These are phyloP conservation scores for Australoheros scitulus DNA, from an alignment of 2,113 vertebrate species.

Conservation along the genomic window DNA sequence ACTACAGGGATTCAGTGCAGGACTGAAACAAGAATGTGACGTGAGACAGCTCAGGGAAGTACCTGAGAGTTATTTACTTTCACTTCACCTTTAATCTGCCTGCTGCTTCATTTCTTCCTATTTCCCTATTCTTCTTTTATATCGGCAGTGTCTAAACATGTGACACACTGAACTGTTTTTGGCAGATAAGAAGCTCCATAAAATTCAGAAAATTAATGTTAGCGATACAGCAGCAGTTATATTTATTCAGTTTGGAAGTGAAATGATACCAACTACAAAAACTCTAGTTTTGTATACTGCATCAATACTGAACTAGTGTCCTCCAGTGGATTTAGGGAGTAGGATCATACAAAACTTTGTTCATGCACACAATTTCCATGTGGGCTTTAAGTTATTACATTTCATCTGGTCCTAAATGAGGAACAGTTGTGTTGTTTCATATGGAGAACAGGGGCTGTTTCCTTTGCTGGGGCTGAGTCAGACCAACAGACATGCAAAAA, in stretches of 20 bases:
- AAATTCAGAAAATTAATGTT: neutral
- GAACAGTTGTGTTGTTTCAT: slow-evolving; percentile 49
- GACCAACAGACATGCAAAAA: slow-evolving; percentile 1
- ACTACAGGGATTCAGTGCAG: neutral
- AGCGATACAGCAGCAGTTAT: neutral
- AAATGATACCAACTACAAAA: neutral
- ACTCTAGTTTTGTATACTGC: neutral
- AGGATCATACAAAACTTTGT: neutral
- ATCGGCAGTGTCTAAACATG: neutral
- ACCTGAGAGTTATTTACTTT: slow-evolving; percentile 55
- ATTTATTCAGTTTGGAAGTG: slow-evolving; percentile 3
- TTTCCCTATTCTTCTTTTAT: neutral
- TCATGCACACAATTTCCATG: neutral
- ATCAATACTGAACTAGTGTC: neutral
- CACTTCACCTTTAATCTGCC: slow-evolving; percentile 49
- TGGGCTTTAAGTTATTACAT: neutral
- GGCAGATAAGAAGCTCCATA: neutral
- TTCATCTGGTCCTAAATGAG: slow-evolving; percentile 46
- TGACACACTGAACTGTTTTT: neutral
- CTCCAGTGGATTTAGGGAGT: neutral
- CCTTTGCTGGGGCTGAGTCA: slow-evolving; percentile 65
- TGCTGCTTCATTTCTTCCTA: neutral
- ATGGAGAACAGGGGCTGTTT: slow-evolving; percentile 33
- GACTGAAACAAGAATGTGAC: slow-evolving; percentile 3
- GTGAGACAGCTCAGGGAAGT: slow-evolving; percentile 36